Evolutionary conservation across 2,113 vertebrate genomes (phyloP).

Genomic region (Notarius lentiginosus): DNA sequence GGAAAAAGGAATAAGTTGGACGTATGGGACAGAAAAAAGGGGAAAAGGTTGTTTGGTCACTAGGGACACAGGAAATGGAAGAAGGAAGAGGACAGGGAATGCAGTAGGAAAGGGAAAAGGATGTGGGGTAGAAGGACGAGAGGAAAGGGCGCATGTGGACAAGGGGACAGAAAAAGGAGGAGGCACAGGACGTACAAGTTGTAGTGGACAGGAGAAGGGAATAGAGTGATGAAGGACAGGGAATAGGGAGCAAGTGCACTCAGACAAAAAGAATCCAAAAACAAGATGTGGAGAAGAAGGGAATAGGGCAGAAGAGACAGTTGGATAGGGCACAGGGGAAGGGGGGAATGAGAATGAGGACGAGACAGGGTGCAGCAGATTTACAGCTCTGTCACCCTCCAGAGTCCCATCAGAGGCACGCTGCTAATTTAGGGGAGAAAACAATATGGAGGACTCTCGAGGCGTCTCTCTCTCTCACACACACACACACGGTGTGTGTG

Average conservation of each 20-base stretch:
- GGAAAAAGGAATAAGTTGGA: not conserved
- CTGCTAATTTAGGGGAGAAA: conserved; percentile 91
- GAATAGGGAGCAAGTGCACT: not conserved
- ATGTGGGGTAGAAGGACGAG: not conserved
- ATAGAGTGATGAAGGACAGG: not conserved
- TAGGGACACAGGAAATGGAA: not conserved
- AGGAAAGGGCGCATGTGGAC: not conserved
- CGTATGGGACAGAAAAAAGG: not conserved
- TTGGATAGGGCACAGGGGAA: conserved; percentile 4
- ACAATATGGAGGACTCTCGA: conserved; percentile 82
- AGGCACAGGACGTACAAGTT: not conserved
- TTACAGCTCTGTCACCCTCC: conserved; percentile 86
- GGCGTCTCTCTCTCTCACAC: conserved; percentile 26
- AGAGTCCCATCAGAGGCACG: conserved; percentile 81
- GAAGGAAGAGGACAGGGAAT: not conserved
- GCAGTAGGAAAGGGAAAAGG: too few species aligned
- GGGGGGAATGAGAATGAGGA: not conserved
- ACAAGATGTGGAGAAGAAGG: not conserved
- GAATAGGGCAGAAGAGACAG: not conserved
- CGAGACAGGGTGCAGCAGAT: conserved; percentile 80
- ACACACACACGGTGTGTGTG: conserved; percentile 54
- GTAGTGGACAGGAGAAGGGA: not conserved
- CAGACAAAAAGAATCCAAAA: not conserved
- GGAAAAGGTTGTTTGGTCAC: not conserved
- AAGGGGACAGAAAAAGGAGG: not conserved